phyloP scores from a whole-genome alignment of 1,140 invertebrate genomes.

The Pseudomyrmex sp. region DNA sequence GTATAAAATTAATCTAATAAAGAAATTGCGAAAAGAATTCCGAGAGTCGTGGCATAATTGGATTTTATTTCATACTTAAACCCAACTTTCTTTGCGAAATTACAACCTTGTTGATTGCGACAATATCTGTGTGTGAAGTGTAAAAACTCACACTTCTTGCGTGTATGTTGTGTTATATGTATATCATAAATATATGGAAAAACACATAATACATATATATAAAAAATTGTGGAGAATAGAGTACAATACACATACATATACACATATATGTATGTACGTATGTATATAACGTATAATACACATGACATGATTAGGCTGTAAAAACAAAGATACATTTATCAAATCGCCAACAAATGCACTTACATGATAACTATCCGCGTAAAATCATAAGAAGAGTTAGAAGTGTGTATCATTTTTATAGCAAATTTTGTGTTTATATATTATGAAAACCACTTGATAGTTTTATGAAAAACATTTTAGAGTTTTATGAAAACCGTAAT shows the following conservation, averaged over 20 bases:
- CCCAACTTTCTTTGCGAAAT: constrained; percentile 63
- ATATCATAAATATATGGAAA: constrained; percentile 34
- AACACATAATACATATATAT: constrained; percentile 55
- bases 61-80: constrained; percentile 67
- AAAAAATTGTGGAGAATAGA: constrained; percentile 69
- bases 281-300: constrained; percentile 2
- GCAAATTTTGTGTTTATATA: background rate
- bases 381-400: constrained; percentile 2
- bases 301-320: constrained; percentile 45
- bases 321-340: background rate
- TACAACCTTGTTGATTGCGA: constrained; percentile 65
- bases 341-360: constrained; percentile 23
- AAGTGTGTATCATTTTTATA: constrained; percentile 21
- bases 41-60: constrained; percentile 39
- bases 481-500: constrained; percentile 50
- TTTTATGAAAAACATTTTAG: background rate
- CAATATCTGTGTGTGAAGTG: constrained; percentile 57
- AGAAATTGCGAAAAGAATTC: constrained; percentile 43
- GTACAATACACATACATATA: constrained; percentile 21
- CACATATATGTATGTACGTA: background rate
- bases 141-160: constrained; percentile 63
- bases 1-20: constrained; percentile 7
- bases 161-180: constrained; percentile 73
- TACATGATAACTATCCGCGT: background rate
- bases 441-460: constrained; percentile 7